A percentile compares a stretch with the other conserved stretches of the same genome.
Evolutionary conservation across 2,797 vertebrate species (phyloP).

Genomic region (Eulemur coronatus): DNA sequence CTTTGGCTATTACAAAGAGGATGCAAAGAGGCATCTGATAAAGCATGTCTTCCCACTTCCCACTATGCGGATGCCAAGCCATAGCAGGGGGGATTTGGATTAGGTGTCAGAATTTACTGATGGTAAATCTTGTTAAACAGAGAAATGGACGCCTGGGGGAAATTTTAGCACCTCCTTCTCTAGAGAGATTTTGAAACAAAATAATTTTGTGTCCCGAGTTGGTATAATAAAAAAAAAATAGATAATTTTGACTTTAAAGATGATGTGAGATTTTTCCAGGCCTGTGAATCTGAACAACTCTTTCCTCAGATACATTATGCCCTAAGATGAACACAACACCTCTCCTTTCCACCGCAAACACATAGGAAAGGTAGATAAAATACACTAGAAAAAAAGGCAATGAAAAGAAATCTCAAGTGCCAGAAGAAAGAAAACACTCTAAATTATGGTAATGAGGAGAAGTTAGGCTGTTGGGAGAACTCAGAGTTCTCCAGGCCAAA

Average conservation of each 20-base stretch:
- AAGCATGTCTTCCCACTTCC: background rate
- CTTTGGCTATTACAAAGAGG: background rate
- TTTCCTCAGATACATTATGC: background rate
- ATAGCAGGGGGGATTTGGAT: background rate
- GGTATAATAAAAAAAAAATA: background rate
- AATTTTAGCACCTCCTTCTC: background rate
- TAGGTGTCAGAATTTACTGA: background rate
- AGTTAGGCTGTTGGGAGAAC: background rate
- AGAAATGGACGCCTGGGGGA: background rate
- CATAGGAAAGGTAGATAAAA: background rate
- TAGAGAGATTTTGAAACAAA: slow-evolving; percentile 33
- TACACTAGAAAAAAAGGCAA: background rate
- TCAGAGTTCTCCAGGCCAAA: background rate
- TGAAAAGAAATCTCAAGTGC: background rate
- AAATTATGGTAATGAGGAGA: background rate
- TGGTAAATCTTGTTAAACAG: background rate
- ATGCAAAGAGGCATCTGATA: background rate
- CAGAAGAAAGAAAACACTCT: background rate
- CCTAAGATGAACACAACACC: background rate
- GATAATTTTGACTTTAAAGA: background rate
- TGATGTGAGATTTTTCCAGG: background rate
- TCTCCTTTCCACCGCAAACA: background rate
- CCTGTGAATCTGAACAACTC: background rate
- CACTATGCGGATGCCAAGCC: background rate
- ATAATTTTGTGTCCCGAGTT: background rate